Evolutionary conservation across 1,140 invertebrate species (phyloP).

Genomic region (Aphidius gifuensis): DNA sequence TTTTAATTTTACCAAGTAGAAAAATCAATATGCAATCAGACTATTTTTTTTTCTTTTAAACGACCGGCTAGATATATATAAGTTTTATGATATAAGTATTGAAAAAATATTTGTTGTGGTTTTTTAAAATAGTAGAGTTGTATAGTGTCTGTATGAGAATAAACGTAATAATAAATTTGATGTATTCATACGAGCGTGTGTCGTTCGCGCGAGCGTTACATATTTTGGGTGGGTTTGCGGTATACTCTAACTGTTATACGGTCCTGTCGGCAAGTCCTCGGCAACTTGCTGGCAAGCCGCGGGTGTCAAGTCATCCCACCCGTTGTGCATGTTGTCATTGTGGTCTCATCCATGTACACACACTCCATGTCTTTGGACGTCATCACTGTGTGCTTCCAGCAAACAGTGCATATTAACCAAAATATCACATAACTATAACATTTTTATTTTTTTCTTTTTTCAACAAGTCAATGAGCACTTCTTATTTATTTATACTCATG

Average conservation of each 20-base stretch:
- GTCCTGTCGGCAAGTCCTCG: constrained; percentile 43
- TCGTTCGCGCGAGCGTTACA: constrained; percentile 15
- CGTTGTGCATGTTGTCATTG: constrained; percentile 52
- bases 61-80: too few species aligned
- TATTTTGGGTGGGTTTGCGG: constrained; percentile 7
- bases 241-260: background rate
- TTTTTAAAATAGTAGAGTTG: too few species aligned
- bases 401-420: too few species aligned
- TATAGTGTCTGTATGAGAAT: too few species aligned
- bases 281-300: constrained; percentile 23
- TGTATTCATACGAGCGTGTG: constrained; percentile 17
- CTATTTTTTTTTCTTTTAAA: too few species aligned
- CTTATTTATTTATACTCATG: too few species aligned
- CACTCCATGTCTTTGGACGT: background rate
- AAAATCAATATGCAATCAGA: too few species aligned
- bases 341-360: constrained; percentile 31
- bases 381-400: too few species aligned
- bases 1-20: too few species aligned
- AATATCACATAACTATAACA: constrained; percentile 14
- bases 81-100: too few species aligned
- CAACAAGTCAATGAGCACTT: too few species aligned
- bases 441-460: constrained; percentile 2
- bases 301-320: constrained; percentile 48
- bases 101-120: too few species aligned
- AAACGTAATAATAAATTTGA: constrained; percentile 14